These are phyloP conservation scores for Psettodes erumei DNA, from an alignment of 2,113 vertebrate species.

Conservation along the genomic window DNA sequence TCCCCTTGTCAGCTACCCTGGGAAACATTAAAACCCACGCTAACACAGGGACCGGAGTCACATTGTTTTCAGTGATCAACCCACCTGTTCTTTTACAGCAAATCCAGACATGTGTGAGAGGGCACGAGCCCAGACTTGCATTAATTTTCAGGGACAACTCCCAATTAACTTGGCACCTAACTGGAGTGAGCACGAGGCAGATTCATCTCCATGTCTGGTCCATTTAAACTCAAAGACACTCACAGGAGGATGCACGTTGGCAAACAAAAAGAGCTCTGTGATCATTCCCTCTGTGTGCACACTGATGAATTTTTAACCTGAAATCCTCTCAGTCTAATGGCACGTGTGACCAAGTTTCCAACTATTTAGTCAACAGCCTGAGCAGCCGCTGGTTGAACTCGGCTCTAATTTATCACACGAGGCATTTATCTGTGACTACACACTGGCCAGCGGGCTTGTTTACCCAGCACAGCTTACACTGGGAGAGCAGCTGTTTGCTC, in stretches of 20 bases:
- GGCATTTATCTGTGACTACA: not conserved
- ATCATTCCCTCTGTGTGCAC: constrained; percentile 57
- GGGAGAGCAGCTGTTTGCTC: constrained; percentile 21
- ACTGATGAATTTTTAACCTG: constrained; percentile 74
- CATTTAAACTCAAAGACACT: not conserved
- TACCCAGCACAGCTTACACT: not conserved
- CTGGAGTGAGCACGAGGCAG: not conserved
- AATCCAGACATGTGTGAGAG: not conserved
- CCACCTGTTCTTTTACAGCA: not conserved
- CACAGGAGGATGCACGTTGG: not conserved
- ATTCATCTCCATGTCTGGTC: not conserved
- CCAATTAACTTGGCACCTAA: constrained; percentile 32
- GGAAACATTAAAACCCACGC: not conserved
- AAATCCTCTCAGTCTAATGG: constrained; percentile 5
- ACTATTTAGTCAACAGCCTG: constrained; percentile 1
- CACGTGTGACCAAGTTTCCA: constrained; percentile 16
- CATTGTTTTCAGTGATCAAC: not conserved
- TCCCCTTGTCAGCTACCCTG: constrained; percentile 33
- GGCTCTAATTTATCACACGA: not conserved
- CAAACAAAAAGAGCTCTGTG: constrained; percentile 40
- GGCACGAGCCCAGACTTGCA: constrained; percentile 54
- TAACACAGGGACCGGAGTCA: not conserved
- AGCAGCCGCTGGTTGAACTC: not conserved
- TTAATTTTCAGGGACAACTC: constrained; percentile 36
- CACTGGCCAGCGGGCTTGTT: not conserved